Conservation (phyloP, 2,888 invertebrate genomes). For the Argyresthia goedartella region DNA sequence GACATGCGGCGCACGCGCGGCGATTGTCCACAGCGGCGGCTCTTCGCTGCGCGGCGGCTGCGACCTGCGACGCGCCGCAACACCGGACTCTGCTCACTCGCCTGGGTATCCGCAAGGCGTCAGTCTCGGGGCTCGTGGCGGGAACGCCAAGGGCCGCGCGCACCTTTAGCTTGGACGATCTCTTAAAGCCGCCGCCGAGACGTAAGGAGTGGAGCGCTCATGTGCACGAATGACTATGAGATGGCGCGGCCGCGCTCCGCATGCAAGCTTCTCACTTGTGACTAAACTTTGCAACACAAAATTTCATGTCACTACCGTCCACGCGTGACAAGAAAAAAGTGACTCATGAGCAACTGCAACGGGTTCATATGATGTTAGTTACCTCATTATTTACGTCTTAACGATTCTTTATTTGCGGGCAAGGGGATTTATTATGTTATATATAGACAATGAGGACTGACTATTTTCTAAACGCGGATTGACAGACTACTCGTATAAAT, state of each 20-base stretch:
- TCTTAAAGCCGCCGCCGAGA: conserved; percentile 86
- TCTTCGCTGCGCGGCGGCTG: conserved; percentile 37
- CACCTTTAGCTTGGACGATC: conserved; percentile 91
- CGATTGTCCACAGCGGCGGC: conserved; percentile 70
- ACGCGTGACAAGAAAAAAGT: too few species aligned
- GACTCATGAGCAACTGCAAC: too few species aligned
- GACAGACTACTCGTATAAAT: too few species aligned
- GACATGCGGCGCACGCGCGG: conserved; percentile 29
- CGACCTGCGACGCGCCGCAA: conserved; percentile 54
- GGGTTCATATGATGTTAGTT: too few species aligned
- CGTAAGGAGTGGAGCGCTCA: conserved; percentile 75
- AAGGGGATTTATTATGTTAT: too few species aligned
- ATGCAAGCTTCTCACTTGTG: conserved; percentile 9
- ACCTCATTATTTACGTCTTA: too few species aligned
- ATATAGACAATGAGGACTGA: too few species aligned
- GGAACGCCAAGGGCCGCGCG: conserved; percentile 77
- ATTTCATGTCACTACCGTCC: background rate
- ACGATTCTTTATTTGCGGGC: too few species aligned
- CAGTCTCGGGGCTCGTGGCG: conserved; percentile 85
- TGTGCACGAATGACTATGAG: conserved; percentile 69
- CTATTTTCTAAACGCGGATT: too few species aligned
- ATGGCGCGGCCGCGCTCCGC: conserved; percentile 48
- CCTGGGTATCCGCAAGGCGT: conserved; percentile 90
- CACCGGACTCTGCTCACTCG: conserved; percentile 82
- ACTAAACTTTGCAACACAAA: background rate